These are phyloP conservation scores for Ganaspis sp. DNA, from an alignment of 1,140 invertebrate genomes.

Conservation along the genomic window DNA sequence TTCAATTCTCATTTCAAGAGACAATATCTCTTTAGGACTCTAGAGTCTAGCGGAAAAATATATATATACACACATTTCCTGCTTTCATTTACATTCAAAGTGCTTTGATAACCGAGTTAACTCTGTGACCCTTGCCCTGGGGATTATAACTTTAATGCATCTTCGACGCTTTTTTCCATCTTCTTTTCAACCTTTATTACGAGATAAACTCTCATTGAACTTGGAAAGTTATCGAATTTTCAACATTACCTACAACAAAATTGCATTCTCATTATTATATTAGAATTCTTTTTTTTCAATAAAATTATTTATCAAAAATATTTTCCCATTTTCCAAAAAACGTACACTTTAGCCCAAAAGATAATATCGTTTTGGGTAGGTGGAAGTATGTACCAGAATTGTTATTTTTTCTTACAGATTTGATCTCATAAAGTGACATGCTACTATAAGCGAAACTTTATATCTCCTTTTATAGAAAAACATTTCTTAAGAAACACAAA, in stretches of 20 bases:
- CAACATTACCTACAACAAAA: no score
- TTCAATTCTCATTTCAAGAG: constrained; percentile 18
- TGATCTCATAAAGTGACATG: no score
- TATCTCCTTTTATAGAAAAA: no score
- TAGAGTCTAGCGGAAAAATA: background rate
- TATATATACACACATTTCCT: background rate
- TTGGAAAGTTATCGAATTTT: no score
- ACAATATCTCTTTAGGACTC: background rate
- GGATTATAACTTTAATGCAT: constrained; percentile 8
- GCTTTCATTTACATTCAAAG: constrained; percentile 58
- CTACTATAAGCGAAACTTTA: no score
- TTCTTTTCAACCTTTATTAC: constrained; percentile 26
- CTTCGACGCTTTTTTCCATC: background rate
- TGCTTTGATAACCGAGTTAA: constrained; percentile 53
- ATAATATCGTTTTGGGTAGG: no score
- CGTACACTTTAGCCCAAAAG: no score
- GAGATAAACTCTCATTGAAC: background rate
- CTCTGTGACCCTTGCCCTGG: background rate
- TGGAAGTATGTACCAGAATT: no score
- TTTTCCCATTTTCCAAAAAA: background rate
- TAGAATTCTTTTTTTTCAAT: no score
- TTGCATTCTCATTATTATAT: no score
- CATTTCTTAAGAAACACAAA: background rate
- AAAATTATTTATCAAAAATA: background rate
- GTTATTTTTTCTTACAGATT: no score